Evolutionary conservation across 2,888 invertebrate species (phyloP).

Genomic region (Adineta ricciae): DNA sequence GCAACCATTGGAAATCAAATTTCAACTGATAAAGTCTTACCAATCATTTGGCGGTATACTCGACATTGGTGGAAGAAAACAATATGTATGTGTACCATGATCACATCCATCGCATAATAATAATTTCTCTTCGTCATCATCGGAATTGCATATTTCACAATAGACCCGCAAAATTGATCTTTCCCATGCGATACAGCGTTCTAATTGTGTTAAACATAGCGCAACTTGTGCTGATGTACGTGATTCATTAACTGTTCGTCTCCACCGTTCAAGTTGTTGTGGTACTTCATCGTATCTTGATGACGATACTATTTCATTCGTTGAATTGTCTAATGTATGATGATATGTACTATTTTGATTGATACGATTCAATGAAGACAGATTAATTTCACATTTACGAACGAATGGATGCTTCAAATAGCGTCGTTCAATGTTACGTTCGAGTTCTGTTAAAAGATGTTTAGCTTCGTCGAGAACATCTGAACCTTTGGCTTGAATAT

Average conservation of each 20-base stretch:
- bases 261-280: conserved; percentile 66
- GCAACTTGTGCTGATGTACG: conserved; percentile 79
- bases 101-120: conserved; percentile 93
- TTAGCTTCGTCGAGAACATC: conserved; percentile 56
- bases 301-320: not conserved
- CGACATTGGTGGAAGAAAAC: conserved; percentile 62
- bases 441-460: conserved; percentile 68
- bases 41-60: conserved; percentile 6
- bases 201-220: conserved; percentile 75
- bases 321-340: not conserved
- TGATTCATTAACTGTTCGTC: conserved; percentile 72
- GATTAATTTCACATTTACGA: conserved; percentile 22
- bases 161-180: conserved; percentile 98
- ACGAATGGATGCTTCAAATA: conserved; percentile 78
- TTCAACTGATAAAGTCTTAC: conserved; percentile 79
- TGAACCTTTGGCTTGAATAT: conserved; percentile 8
- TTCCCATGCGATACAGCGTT: conserved; percentile 88
- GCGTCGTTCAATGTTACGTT: conserved; percentile 78
- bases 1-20: too few relatives aligned
- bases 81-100: conserved; percentile 94
- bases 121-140: conserved; percentile 87
- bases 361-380: not conserved
- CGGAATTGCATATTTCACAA: conserved; percentile 90
- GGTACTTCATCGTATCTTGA: conserved; percentile 55
- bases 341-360: conserved; percentile 8